Evolutionary conservation across 2,797 vertebrate species (phyloP), one percentile per base, ranked within the genome.

Genomic region (Fistularia tabacaria): DNA sequence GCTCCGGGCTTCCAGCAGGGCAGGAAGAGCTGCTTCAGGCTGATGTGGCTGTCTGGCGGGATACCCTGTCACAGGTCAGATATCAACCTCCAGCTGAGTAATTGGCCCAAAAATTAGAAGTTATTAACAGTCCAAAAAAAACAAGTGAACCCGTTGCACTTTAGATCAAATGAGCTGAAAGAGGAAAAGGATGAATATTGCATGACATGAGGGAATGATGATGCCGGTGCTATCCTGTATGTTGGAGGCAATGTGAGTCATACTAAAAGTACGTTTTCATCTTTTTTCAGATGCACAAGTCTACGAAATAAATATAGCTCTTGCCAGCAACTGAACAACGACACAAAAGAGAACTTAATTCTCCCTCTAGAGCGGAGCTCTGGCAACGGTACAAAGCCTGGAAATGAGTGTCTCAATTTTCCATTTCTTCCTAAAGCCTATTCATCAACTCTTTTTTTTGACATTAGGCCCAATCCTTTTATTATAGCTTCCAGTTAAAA

Each of bases 1-100:
- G 69, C 69, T 15, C 88, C 88, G 0, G 91, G 92, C 51, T 91
- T 91, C 76, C 91, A 91, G 67, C 92, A 92, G 82, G 92, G 90
- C 54, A 87, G 59, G 50, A 85, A 80, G 44, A 88, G 91, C 79
- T 90, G 85, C 82, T 93, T 93, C 82, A 80, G 85, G 53, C 55
- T 93, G 51, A 66, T 70, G 0, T 85, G 89, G 66, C 76, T 92
- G 54, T 75, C 82, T 11, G 92, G 92, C 40, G 92, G 92, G 51
- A 74, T 77, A 3, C 92, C 92, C 36, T 93, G 92, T 41, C 83
- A 85, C 82, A 92, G 90, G 92, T 93, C 69, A 74, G 71, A 57
- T 40, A 56, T 52, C 54, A 48, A 25, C 49, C 44, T 46, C 14
- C 1, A 59, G 8, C 1, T 3, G 25, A 10, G 39, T 45, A 12